Conservation (phyloP, 2,888 invertebrate genomes). For the Leptogaster cylindrica region DNA sequence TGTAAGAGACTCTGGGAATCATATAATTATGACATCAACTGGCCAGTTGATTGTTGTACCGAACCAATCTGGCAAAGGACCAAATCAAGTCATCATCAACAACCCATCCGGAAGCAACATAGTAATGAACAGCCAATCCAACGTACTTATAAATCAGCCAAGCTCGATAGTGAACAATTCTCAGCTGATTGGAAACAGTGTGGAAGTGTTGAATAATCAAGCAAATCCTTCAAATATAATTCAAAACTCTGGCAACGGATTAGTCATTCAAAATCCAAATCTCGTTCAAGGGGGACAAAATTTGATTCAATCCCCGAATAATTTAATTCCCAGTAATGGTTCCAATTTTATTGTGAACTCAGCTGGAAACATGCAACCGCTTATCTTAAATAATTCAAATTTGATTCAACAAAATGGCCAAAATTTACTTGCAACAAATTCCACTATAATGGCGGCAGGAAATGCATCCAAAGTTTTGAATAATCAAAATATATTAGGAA, state of each 20-base stretch:
- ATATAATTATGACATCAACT: constrained; percentile 61
- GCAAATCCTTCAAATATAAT: constrained; percentile 42
- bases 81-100: constrained; percentile 51
- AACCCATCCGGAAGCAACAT: constrained; percentile 43
- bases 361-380: constrained; percentile 51
- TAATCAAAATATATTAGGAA: constrained; percentile 40
- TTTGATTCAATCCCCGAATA: constrained; percentile 45
- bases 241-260: constrained; percentile 43
- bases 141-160: constrained; percentile 40
- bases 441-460: constrained; percentile 46
- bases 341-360: constrained; percentile 51
- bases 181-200: constrained; percentile 42
- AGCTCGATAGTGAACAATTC: constrained; percentile 37
- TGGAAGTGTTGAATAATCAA: constrained; percentile 37
- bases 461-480: constrained; percentile 52
- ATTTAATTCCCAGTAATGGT: constrained; percentile 41
- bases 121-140: constrained; percentile 46
- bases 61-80: constrained; percentile 43
- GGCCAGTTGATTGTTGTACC: constrained; percentile 61
- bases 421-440: constrained; percentile 48
- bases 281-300: constrained; percentile 44
- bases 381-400: constrained; percentile 47
- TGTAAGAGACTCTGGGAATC: constrained; percentile 53
- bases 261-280: constrained; percentile 50
- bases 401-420: constrained; percentile 48